These are phyloP conservation scores for Cricetomys ansorgei DNA, from an alignment of 2,113 vertebrate species.

Conservation along the genomic window DNA sequence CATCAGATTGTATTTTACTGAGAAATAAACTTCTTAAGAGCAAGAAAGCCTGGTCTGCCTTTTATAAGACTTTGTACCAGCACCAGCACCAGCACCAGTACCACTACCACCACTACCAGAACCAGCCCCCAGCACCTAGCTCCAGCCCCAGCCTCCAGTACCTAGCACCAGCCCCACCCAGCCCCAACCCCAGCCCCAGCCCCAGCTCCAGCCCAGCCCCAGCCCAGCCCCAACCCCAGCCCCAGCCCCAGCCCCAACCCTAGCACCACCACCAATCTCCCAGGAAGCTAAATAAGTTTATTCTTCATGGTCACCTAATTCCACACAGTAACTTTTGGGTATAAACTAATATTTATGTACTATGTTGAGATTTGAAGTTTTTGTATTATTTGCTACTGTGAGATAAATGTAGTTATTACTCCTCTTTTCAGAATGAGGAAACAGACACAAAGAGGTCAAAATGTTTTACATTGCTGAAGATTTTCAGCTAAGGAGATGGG, in stretches of 20 bases:
- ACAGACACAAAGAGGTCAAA: background rate
- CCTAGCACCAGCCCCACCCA: background rate
- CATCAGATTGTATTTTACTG: conserved; percentile 54
- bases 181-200: background rate
- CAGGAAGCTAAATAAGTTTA: background rate
- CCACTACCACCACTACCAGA: no score
- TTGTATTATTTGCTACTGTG: background rate
- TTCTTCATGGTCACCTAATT: background rate
- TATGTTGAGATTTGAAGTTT: background rate
- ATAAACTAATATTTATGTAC: background rate
- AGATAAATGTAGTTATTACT: background rate
- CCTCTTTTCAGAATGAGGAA: background rate
- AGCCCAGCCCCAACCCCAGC: fast-evolving
- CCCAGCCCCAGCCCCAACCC: background rate
- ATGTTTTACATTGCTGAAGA: background rate
- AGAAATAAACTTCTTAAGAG: conserved; percentile 50
- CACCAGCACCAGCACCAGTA: background rate
- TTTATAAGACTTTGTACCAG: conserved; percentile 45
- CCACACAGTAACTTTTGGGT: background rate
- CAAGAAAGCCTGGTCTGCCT: conserved; percentile 37
- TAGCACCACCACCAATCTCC: background rate
- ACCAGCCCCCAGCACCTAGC: background rate
- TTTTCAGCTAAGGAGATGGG: background rate
- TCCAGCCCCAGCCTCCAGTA: background rate
- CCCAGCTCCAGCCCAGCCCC: background rate